Conservation (phyloP, 2,888 invertebrate genomes). For the Drosophila atripex region DNA sequence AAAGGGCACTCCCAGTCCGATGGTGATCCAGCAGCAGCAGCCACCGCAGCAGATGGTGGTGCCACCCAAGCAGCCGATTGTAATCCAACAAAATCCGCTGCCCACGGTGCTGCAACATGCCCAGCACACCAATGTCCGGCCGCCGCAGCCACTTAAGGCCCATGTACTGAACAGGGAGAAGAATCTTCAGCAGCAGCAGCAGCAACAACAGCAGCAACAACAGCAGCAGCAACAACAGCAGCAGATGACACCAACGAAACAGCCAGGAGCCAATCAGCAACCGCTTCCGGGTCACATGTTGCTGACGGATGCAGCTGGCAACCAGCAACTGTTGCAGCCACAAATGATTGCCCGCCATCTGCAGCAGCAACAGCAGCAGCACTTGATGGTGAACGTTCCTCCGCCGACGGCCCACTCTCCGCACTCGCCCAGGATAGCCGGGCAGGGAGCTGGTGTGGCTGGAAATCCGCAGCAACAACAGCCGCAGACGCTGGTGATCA, state of each 20-base stretch:
- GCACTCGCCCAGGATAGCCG: slow-evolving; percentile 66
- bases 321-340: slow-evolving; percentile 78
- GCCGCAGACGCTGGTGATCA: slow-evolving; percentile 79
- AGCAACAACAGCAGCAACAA: slow-evolving; percentile 54
- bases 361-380: slow-evolving; percentile 61
- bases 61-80: slow-evolving; percentile 73
- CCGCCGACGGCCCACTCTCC: slow-evolving; percentile 78
- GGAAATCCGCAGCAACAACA: slow-evolving; percentile 63
- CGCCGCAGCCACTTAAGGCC: slow-evolving; percentile 87
- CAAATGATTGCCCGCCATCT: slow-evolving; percentile 68
- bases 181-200: slow-evolving; percentile 63
- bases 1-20: slow-evolving; percentile 65
- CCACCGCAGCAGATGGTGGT: slow-evolving; percentile 35
- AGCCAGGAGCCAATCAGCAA: slow-evolving; percentile 49
- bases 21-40: slow-evolving; percentile 58
- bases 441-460: slow-evolving; percentile 52
- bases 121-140: slow-evolving; percentile 81
- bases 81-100: slow-evolving; percentile 74
- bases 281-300: slow-evolving; percentile 68
- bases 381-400: slow-evolving; percentile 82
- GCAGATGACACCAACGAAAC: slow-evolving; percentile 61
- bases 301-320: slow-evolving; percentile 66
- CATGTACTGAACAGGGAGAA: slow-evolving; percentile 86
- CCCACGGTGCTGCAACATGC: slow-evolving; percentile 82
- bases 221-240: slow-evolving; percentile 56